Percentiles rank a stretch among this genome's conserved stretches.
These are phyloP conservation scores for Cinclus mexicanus DNA, from an alignment of 2,113 vertebrate species.

Conservation along the genomic window DNA sequence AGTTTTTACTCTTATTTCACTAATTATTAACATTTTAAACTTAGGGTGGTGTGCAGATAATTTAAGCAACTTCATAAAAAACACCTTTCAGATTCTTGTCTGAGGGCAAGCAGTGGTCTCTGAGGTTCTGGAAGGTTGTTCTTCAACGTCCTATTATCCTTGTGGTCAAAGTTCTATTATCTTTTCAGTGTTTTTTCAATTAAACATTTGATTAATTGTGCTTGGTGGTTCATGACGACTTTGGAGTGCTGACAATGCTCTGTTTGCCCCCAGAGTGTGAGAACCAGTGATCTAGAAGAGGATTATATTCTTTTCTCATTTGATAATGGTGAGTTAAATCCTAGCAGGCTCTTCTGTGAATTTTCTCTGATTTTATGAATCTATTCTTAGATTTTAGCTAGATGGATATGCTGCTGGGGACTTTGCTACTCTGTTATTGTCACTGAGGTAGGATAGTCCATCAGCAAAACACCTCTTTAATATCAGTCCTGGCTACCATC, in stretches of 20 bases:
- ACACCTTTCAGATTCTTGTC: neutral
- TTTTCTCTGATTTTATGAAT: conserved; percentile 72
- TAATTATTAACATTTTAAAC: neutral
- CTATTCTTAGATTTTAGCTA: conserved; percentile 67
- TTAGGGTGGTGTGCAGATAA: neutral
- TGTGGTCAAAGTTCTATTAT: neutral
- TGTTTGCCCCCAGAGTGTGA: conserved; percentile 55
- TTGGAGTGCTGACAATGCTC: conserved; percentile 33
- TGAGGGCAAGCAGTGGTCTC: neutral
- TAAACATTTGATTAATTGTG: conserved; percentile 30
- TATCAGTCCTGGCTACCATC: conserved; percentile 73
- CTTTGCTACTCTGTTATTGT: conserved; percentile 68
- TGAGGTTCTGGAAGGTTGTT: neutral
- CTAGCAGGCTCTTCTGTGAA: conserved; percentile 35
- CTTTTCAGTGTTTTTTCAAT: conserved; percentile 23
- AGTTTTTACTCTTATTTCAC: neutral
- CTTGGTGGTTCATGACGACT: conserved; percentile 12
- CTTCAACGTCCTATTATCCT: neutral
- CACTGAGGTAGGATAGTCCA: conserved; percentile 67
- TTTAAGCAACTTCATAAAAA: neutral
- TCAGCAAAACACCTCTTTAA: conserved; percentile 80
- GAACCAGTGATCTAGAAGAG: conserved; percentile 26
- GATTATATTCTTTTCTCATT: conserved; percentile 5
- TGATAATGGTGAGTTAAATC: conserved; percentile 20
- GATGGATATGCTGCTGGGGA: conserved; percentile 68